Evolutionary conservation across 2,797 vertebrate species (phyloP), one percentile per base, ranked within the genome.

Genomic region (Tenualosa thibaudeaui): DNA sequence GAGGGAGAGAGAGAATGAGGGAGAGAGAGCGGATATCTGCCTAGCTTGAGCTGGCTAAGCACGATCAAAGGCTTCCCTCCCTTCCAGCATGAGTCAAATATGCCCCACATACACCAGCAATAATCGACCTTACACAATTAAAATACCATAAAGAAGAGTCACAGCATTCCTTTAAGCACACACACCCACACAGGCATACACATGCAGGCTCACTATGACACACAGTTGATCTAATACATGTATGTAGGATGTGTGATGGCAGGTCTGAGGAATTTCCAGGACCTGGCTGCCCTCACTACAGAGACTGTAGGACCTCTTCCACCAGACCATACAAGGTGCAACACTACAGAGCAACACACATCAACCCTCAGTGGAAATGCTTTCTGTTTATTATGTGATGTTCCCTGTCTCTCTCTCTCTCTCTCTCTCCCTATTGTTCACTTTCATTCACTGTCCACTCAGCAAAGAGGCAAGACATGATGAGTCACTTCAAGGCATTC

Each of bases 281-380:
- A 46, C 71, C 71, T 78, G 71, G 71, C 71, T 43, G 15, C 6
- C 19, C 71, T 46, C 71, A 19, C 40, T 10, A 46, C 37, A 78
- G 6, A 12, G 8, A 56, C 58, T n/a, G 56, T 12, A 31, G 62
- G 8, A 31, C 24, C 62, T 71, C 65, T 37, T 37, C 65, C 31
- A 37, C 31, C 37, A 13, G 26, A 37, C 65, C 65, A 71, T 71
- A 71, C 65, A 71, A 71, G 65, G 65, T 37, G 65, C 65, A 71
- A 37, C 31, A 37, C 31, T 31, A 71, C 65, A 71, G 26, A 71
- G 31, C 37, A 37, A 68, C 24, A 37, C 65, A 37, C 0, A 71
- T 71, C 12, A 71, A 37, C 26, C 4, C 65, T 71, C 26, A 37
- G 17, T 71, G 65, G 13, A 71, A 71, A 71, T 5, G 60, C 60